A percentile compares a stretch with the other conserved stretches of the same genome.
phyloP scores from a whole-genome alignment of 2,888 invertebrate species.

The Alloplasta piceator region DNA sequence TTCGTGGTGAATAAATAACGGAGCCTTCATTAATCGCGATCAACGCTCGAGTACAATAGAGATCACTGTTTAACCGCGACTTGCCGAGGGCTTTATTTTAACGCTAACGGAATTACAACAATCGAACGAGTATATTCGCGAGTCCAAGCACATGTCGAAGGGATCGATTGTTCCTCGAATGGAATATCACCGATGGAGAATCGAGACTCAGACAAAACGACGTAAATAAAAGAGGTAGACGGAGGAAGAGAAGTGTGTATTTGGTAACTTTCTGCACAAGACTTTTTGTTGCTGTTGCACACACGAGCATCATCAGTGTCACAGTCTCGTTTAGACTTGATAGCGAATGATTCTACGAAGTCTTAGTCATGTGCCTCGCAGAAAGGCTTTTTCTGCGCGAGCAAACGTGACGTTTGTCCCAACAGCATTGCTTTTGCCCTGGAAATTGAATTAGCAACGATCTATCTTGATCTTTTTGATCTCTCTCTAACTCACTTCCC shows the following conservation, averaged over 20 bases:
- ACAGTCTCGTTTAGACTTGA: slow-evolving; percentile 42
- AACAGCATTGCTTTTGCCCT: slow-evolving; percentile 23
- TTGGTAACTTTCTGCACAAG: slow-evolving; percentile 6
- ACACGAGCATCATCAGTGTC: slow-evolving; percentile 20
- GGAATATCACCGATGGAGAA: slow-evolving; percentile 37
- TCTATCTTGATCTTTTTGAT: slow-evolving; percentile 33
- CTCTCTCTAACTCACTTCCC: slow-evolving; percentile 13
- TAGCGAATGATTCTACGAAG: slow-evolving; percentile 57
- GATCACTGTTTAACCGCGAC: slow-evolving; percentile 32
- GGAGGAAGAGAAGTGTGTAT: slow-evolving; percentile 1
- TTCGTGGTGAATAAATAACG: slow-evolving; percentile 28
- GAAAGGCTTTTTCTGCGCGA: slow-evolving; percentile 9
- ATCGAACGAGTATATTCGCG: slow-evolving; percentile 31
- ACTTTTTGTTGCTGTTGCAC: slow-evolving; percentile 11
- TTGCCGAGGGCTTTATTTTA: background rate
- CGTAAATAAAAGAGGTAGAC: background rate
- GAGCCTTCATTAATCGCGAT: slow-evolving; percentile 32
- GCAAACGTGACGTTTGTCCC: slow-evolving; percentile 8
- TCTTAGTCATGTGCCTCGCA: slow-evolving; percentile 49
- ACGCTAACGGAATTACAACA: slow-evolving; percentile 24
- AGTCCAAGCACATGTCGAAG: slow-evolving; percentile 6
- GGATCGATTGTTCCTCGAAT: slow-evolving; percentile 58
- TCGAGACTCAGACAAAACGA: background rate
- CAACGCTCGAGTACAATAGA: slow-evolving; percentile 35
- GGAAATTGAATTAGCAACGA: slow-evolving; percentile 58